phyloP scores from a whole-genome alignment of 2,888 invertebrate genomes.

The Sussaba pulchella region DNA sequence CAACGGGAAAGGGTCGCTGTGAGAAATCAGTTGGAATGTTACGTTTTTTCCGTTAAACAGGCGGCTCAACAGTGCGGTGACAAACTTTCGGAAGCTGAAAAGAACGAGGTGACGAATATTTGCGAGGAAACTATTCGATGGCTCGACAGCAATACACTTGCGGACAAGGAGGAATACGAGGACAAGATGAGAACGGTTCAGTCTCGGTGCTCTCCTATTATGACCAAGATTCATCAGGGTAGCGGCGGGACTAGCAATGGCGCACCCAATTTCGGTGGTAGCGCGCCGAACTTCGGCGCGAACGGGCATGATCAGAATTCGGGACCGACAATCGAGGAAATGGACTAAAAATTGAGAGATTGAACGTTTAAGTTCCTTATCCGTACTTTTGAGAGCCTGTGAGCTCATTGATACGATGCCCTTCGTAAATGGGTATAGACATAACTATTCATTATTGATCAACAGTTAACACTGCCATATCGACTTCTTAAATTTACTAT shows the following conservation, averaged over 20 bases:
- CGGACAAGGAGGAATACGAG: slow-evolving; percentile 88
- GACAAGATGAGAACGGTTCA: slow-evolving; percentile 86
- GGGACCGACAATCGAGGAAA: slow-evolving; percentile 68
- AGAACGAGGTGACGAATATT: slow-evolving; percentile 84
- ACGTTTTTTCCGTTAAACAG: slow-evolving; percentile 75
- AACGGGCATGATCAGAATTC: slow-evolving; percentile 16
- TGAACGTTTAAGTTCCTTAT: slow-evolving; percentile 1
- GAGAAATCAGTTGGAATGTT: slow-evolving; percentile 85
- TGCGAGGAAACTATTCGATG: slow-evolving; percentile 86
- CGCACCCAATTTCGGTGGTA: slow-evolving; percentile 12
- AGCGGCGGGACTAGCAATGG: slow-evolving; percentile 45
- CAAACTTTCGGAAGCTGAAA: slow-evolving; percentile 84
- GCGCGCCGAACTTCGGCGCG: slow-evolving; percentile 46
- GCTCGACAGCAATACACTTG: slow-evolving; percentile 87
- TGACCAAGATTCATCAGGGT: slow-evolving; percentile 75
- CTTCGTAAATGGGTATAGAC: background rate
- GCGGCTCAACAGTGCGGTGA: slow-evolving; percentile 80
- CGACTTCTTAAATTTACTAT: background rate
- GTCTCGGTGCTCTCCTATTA: slow-evolving; percentile 84
- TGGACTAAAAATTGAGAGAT: slow-evolving; percentile 47
- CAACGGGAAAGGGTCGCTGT: slow-evolving; percentile 85
- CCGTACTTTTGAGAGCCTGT: background rate
- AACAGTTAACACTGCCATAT: background rate
- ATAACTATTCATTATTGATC: background rate
- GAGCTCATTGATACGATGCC: background rate